Evolutionary conservation across 2,888 invertebrate species (phyloP).

Genomic region (Ecliptopera silaceata): DNA sequence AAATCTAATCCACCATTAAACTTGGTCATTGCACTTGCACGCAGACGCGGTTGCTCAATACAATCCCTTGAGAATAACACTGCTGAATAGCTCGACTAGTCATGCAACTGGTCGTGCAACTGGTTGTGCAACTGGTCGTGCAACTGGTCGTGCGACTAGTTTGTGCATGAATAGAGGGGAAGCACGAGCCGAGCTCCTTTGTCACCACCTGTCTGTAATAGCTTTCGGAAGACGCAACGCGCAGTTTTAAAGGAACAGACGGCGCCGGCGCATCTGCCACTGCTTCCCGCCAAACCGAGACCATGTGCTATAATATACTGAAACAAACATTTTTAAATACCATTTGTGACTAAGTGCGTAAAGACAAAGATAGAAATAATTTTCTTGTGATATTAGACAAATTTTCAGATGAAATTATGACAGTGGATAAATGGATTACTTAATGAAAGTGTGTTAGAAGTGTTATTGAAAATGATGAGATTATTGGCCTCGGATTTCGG

Average conservation of each 20-base stretch:
- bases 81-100: constrained; percentile 42
- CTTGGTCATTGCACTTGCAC: constrained; percentile 38
- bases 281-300: constrained; percentile 65
- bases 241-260: constrained; percentile 51
- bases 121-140: constrained; percentile 44
- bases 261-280: constrained; percentile 72
- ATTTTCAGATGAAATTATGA: too few relatives aligned
- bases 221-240: constrained; percentile 72
- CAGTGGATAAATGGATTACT: too few relatives aligned
- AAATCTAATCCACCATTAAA: constrained; percentile 38
- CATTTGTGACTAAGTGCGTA: constrained; percentile 13
- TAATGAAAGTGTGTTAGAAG: constrained; percentile 11
- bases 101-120: constrained; percentile 51
- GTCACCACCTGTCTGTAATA: constrained; percentile 80
- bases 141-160: constrained; percentile 34
- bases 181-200: constrained; percentile 69
- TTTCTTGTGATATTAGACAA: too few relatives aligned
- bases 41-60: constrained; percentile 25
- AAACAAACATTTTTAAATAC: constrained; percentile 3
- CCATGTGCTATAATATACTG: constrained; percentile 41
- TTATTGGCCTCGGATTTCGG: constrained; percentile 70
- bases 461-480: constrained; percentile 62
- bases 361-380: background rate
- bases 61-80: constrained; percentile 30
- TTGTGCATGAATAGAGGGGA: constrained; percentile 58